Evolutionary conservation across 2,113 vertebrate species (phyloP), one percentile per base, ranked within the genome.

Genomic region (Tapirus terrestris): DNA sequence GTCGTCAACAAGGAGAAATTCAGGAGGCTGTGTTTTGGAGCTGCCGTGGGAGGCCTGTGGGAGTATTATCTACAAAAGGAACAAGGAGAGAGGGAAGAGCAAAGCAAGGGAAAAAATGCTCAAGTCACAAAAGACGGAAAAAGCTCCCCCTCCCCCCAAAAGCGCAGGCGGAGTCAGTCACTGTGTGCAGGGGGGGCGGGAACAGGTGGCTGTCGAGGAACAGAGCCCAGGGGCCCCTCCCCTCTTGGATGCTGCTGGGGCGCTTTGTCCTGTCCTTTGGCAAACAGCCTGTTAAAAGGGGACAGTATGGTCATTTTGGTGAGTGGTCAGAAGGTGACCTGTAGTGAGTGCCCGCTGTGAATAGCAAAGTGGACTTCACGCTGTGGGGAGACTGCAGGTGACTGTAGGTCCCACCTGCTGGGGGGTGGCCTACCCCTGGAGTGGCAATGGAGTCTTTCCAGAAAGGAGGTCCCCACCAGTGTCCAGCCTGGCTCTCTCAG

Each of bases 31-130:
- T 91, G 51, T 94, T 97, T 96, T 90, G 94, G 83, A 96, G 97
- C 94, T 82, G 92, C 89, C 0, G 97, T 98, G 96, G 97, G 98
- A 96, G 97, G 97, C 48, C 96, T 14, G 97, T 98, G 96, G 98
- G 98, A 98, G 98, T 96, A 94, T 97, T 96, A 98, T 96, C 97
- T 97, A 97, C 96, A 97, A 96, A 98, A 97, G 97, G 97, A 98
- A 98, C 94, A 68, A n/a, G 89, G 96, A 97, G 94, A 93, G 95
- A 95, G 65, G n/a, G 96, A 88, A 87, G 82, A 96, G 80, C 93
- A 87, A 84, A 96, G 92, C 67, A 29, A 80, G 76, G 68, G 56
- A 48, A 80, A 93, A 89, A 90, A 4, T 2, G 68, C n/a, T 97
- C 70, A 96, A 97, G 95, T 76, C 90, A 97, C 91, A 97, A 97